These are phyloP conservation scores for Apostichopus leukothele DNA, from an alignment of 53 echinoderm and acorn worm species.

Conservation along the genomic window DNA sequence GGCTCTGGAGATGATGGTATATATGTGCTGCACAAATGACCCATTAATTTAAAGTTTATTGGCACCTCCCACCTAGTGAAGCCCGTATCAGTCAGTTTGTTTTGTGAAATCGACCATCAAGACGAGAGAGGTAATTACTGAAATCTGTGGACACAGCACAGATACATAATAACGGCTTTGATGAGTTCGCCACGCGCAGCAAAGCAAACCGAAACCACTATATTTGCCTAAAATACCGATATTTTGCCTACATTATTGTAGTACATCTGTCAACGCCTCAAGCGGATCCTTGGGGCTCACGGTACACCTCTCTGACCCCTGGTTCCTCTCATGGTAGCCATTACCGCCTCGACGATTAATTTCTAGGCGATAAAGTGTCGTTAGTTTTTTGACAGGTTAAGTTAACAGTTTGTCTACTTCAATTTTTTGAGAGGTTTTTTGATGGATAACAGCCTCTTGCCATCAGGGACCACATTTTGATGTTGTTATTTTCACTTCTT, in stretches of 20 bases:
- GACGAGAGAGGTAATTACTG: background rate
- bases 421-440: conserved; percentile 2
- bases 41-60: too few relatives aligned
- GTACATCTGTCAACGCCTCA: conserved; percentile 19
- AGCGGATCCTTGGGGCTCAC: conserved; percentile 2
- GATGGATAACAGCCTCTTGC: conserved; percentile 17
- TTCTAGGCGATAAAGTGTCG: conserved; percentile 27
- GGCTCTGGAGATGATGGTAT: too few relatives aligned
- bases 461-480: conserved; percentile 1
- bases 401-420: conserved; percentile 27
- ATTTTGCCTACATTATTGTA: conserved; percentile 15
- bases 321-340: conserved; percentile 30
- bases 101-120: background rate
- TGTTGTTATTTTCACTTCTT: background rate
- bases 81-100: background rate
- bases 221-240: background rate
- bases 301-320: conserved; percentile 3
- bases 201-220: conserved; percentile 23
- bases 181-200: conserved; percentile 21
- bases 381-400: background rate
- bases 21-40: too few relatives aligned
- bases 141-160: background rate
- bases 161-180: background rate
- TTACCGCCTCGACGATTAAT: conserved; percentile 32
- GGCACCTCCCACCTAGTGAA: too few relatives aligned